Percentiles rank a stretch among this genome's conserved stretches.
phyloP scores from a whole-genome alignment of 2,797 vertebrate species.

The Periophthalmus magnuspinnatus region DNA sequence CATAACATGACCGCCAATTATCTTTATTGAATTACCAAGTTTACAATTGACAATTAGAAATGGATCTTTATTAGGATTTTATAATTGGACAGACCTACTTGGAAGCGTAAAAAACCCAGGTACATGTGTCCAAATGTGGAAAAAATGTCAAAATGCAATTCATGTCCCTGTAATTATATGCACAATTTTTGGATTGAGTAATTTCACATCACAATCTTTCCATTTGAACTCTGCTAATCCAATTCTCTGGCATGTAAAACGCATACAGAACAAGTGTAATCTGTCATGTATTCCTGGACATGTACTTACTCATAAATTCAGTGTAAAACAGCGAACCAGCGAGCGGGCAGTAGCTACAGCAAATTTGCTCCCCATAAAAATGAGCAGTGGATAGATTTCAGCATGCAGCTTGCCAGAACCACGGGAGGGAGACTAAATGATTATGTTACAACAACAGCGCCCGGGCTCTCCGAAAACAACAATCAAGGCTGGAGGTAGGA shows the following conservation, averaged over 20 bases:
- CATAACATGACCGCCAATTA: background rate
- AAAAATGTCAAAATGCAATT: background rate
- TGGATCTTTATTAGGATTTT: too few species aligned
- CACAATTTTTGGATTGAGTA: conserved; percentile 22
- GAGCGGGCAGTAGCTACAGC: conserved; percentile 44
- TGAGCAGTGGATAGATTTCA: conserved; percentile 62
- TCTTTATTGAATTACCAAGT: too few species aligned
- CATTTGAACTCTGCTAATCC: conserved; percentile 60
- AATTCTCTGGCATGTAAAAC: conserved; percentile 61
- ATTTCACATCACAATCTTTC: conserved; percentile 50
- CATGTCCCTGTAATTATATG: background rate
- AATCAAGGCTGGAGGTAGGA: conserved; percentile 56
- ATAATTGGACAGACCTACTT: too few species aligned
- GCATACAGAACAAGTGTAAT: conserved; percentile 58
- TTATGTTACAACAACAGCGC: conserved; percentile 68
- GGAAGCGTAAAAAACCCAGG: background rate
- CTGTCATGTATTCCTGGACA: conserved; percentile 37
- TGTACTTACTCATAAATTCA: conserved; percentile 39
- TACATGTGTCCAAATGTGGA: background rate
- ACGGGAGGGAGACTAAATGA: conserved; percentile 69
- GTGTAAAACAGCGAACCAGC: conserved; percentile 30
- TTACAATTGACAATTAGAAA: too few species aligned
- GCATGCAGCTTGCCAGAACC: conserved; percentile 60
- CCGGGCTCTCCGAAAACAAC: conserved; percentile 59
- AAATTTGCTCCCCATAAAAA: conserved; percentile 64